phyloP scores from a whole-genome alignment of 2,113 vertebrate genomes.

The Ptilorrhoa leucosticta region DNA sequence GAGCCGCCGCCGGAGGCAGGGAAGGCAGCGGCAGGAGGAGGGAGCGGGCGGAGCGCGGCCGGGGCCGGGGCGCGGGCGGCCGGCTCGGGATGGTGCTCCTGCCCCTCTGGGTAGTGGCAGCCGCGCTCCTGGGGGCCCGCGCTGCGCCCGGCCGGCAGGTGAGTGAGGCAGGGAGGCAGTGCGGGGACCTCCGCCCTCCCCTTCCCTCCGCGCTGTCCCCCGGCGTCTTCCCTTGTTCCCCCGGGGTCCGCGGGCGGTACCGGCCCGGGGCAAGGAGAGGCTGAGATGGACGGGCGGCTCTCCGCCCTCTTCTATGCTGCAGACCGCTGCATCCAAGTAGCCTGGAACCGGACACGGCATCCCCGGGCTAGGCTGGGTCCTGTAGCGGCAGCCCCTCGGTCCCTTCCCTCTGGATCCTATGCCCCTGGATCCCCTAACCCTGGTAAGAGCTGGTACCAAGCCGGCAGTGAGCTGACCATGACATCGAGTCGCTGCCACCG shows the following conservation, averaged over 20 bases:
- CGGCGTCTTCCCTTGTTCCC: not conserved
- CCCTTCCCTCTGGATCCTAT: not conserved
- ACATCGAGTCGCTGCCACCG: not conserved
- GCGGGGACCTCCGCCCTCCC: not conserved
- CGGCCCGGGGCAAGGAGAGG: not conserved
- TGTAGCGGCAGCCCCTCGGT: not conserved
- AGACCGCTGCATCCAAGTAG: not conserved
- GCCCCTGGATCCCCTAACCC: not conserved
- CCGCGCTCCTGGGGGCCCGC: conserved; percentile 72
- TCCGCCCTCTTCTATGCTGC: not conserved
- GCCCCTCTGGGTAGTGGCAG: conserved; percentile 80
- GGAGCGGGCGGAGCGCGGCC: not conserved
- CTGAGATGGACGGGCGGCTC: not conserved
- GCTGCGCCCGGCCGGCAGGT: conserved; percentile 82
- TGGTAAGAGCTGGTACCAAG: not conserved
- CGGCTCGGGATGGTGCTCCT: conserved; percentile 82
- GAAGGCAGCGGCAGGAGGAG: not conserved
- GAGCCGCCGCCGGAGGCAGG: not conserved
- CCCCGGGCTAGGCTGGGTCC: not conserved
- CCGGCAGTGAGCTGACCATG: not conserved
- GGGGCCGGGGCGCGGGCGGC: not conserved
- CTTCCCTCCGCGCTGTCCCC: not conserved
- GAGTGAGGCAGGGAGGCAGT: conserved; percentile 44
- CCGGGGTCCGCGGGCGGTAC: not conserved
- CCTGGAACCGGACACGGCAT: not conserved